A percentile compares a stretch with the other conserved stretches of the same genome.
These are phyloP conservation scores for Pycnonotus jocosus DNA, from an alignment of 2,113 vertebrate genomes.

Conservation along the genomic window DNA sequence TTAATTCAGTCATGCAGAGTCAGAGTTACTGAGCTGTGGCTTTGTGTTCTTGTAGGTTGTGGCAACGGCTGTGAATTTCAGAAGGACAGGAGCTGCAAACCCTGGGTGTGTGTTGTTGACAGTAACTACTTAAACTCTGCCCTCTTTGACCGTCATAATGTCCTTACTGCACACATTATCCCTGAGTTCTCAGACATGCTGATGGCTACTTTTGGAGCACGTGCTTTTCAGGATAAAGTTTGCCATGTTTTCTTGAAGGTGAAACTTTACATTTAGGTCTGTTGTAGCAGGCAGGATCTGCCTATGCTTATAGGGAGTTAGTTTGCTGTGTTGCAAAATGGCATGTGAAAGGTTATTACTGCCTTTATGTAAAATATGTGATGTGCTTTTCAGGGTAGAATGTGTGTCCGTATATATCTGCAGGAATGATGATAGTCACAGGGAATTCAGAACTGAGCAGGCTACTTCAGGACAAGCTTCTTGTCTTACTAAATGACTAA, in stretches of 20 bases:
- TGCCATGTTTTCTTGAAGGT: not conserved
- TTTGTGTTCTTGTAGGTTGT: not conserved
- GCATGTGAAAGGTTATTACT: not conserved
- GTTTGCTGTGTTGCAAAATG: not conserved
- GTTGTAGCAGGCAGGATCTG: not conserved
- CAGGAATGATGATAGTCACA: not conserved
- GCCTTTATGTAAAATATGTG: not conserved
- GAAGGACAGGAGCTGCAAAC: constrained; percentile 5
- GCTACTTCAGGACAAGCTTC: constrained; percentile 6
- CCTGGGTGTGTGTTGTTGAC: not conserved
- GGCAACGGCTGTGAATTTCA: not conserved
- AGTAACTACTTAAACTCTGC: not conserved
- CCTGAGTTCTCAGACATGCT: not conserved
- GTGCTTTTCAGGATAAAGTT: not conserved
- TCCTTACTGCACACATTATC: not conserved
- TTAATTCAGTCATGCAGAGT: not conserved
- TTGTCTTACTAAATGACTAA: not conserved
- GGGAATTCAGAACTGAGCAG: not conserved
- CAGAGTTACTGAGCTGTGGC: not conserved
- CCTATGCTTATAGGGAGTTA: not conserved
- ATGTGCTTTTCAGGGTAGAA: not conserved
- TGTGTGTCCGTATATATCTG: not conserved
- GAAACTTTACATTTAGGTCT: not conserved
- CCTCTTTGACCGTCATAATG: not conserved
- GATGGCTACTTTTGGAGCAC: not conserved